phyloP scores from a whole-genome alignment of 1,140 invertebrate genomes.

The Aphidius gifuensis region DNA sequence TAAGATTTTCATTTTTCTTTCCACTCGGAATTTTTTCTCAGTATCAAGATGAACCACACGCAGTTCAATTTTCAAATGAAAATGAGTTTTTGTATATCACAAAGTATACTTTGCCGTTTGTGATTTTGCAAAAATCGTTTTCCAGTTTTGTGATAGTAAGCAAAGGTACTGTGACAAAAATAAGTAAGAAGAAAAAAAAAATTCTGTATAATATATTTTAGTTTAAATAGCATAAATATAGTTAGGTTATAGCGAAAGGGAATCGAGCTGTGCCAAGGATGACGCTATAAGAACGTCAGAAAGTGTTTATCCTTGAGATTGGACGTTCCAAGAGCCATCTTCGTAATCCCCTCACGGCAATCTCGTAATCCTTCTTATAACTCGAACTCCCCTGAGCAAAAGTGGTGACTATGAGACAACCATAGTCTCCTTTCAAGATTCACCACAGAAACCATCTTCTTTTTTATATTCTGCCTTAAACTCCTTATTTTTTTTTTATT shows the following conservation, averaged over 20 bases:
- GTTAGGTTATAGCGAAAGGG: slow-evolving; percentile 7
- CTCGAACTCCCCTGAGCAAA: slow-evolving; percentile 31
- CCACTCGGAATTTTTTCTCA: no score
- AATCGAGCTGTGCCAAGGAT: background rate
- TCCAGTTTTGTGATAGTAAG: background rate
- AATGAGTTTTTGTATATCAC: slow-evolving; percentile 9
- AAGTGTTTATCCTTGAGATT: slow-evolving; percentile 57
- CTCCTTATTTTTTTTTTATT: background rate
- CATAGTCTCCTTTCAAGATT: slow-evolving; percentile 5
- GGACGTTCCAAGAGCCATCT: slow-evolving; percentile 52
- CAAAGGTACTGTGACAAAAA: background rate
- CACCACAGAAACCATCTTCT: slow-evolving; percentile 22
- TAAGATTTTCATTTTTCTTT: no score
- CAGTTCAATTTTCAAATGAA: background rate
- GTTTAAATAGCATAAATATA: background rate
- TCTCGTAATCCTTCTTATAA: slow-evolving; percentile 55
- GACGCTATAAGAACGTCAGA: slow-evolving; percentile 39
- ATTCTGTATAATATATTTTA: background rate
- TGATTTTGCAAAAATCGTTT: background rate
- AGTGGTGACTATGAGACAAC: slow-evolving; percentile 24
- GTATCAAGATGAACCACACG: no score
- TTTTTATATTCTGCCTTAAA: slow-evolving; percentile 8
- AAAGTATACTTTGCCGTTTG: background rate
- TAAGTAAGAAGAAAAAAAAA: background rate
- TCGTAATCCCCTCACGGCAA: slow-evolving; percentile 54